These are phyloP conservation scores for Campodea augens DNA, from an alignment of 1,140 invertebrate genomes.

Conservation along the genomic window DNA sequence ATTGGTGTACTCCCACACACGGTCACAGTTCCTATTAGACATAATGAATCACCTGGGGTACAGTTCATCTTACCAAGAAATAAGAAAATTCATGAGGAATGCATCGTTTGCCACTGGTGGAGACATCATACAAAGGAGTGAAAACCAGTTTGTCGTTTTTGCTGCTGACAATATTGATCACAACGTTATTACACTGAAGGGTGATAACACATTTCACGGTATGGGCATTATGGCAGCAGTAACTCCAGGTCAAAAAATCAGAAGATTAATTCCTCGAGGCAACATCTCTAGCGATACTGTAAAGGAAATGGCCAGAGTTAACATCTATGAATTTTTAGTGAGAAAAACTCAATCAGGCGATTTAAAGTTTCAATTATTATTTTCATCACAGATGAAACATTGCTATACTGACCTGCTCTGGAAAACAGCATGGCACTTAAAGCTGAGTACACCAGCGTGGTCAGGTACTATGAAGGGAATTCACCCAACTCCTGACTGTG, in stretches of 20 bases:
- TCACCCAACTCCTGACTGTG: neutral
- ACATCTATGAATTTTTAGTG: neutral
- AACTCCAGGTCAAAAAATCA: neutral
- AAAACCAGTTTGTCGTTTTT: neutral
- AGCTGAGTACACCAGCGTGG: neutral
- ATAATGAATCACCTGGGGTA: neutral
- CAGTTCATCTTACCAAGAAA: neutral
- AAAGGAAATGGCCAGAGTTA: neutral
- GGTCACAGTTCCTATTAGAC: neutral
- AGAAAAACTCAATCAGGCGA: neutral
- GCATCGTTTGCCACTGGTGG: neutral
- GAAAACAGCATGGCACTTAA: slow-evolving; percentile 1
- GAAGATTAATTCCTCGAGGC: neutral
- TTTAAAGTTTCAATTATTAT: neutral
- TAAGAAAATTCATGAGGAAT: neutral
- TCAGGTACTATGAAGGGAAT: neutral
- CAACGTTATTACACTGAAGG: neutral
- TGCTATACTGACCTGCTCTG: neutral
- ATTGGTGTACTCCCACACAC: neutral
- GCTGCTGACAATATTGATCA: slow-evolving; percentile 1
- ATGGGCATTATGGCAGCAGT: neutral
- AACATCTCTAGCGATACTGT: neutral
- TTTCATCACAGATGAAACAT: neutral
- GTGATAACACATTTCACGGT: neutral
- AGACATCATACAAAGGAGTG: neutral